Evolutionary conservation across 2,113 vertebrate species (phyloP), one percentile per base, ranked within the genome.

Genomic region (Colinus virginianus): DNA sequence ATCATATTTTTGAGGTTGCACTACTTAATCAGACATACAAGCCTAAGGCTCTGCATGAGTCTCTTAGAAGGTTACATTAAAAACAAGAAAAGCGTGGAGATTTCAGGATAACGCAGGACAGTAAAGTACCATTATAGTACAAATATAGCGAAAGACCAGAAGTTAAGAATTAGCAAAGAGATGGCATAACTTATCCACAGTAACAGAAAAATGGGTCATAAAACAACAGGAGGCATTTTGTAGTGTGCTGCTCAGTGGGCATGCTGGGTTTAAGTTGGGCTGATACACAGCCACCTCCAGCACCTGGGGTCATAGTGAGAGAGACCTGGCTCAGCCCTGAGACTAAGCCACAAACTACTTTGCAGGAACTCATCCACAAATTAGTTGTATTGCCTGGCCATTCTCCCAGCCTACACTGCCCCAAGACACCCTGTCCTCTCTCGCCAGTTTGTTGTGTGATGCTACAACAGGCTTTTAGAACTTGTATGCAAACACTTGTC

Each of bases 381-480:
- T 64, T 13, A 81, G 17, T 18, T 20, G 17, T 26, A 4, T 6
- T 30, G 21, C 23, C 49, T n/a, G 56, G 56, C 32, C 56, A 58
- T n/a, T n/a, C 32, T 58, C 32, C 32, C 32, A n/a, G 32, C 11
- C 56, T 1, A 1, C 36, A 17, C 46, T 56, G 53, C 8, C 48
- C 46, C 56, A 10, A 69, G 36, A 19, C 42, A 74, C 4, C 3
- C 17, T 62, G 32, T 16, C n/a, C 62, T 74, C 10, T 1, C 19
- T 64, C 2, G 3, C 19, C 7, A 0, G 0, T 21, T 25, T 7
- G 18, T 43, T 1, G 0, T 14, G 5, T 8, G 28, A 21, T 36
- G 10, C 45, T 36, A 46, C 30, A 2, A 3, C 1, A 1, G 1
- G 6, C 43, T 38, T 46, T 48, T 34, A 59, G 36, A 85, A 71